A percentile compares a stretch with the other conserved stretches of the same genome.
Conservation (phyloP, 64 coral and sea anemone genomes). For the Orbicella faveolata region DNA sequence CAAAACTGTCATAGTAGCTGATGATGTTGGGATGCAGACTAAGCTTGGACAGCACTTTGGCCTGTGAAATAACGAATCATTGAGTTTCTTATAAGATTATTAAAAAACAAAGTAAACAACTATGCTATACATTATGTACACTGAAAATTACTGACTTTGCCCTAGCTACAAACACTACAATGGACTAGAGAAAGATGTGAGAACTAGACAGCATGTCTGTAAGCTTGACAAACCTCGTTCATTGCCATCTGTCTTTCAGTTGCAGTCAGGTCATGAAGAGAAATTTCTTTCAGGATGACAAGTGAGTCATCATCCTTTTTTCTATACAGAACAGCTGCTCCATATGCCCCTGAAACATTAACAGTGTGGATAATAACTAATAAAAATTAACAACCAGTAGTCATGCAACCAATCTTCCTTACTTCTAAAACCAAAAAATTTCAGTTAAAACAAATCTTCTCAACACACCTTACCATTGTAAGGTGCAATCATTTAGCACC, state of each 20-base stretch:
- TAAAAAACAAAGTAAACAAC: too few species aligned
- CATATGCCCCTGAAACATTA: constrained; percentile 77
- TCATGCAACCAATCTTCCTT: too few species aligned
- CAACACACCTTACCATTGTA: too few species aligned
- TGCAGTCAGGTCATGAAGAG: constrained; percentile 90
- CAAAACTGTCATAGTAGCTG: constrained; percentile 99
- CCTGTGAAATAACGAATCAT: constrained; percentile 26
- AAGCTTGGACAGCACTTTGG: constrained; percentile 91
- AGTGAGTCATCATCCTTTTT: constrained; percentile 99
- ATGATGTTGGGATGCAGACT: constrained; percentile 97
- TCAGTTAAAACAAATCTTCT: too few species aligned
- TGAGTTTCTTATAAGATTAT: background rate
- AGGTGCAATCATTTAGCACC: too few species aligned
- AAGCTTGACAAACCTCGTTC: constrained; percentile 71
- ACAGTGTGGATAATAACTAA: background rate
- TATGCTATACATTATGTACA: too few species aligned
- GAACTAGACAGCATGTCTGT: background rate
- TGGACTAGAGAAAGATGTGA: background rate
- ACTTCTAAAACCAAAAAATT: too few species aligned
- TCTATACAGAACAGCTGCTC: constrained; percentile 94
- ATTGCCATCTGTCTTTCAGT: constrained; percentile 95
- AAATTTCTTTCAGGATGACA: constrained; percentile 95
- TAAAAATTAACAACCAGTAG: too few species aligned
- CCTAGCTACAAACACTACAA: too few species aligned
- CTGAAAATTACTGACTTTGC: too few species aligned